Base-by-base conservation (phyloP, 2,797 vertebrate genomes). In the Lepus oiostolus region DNA sequence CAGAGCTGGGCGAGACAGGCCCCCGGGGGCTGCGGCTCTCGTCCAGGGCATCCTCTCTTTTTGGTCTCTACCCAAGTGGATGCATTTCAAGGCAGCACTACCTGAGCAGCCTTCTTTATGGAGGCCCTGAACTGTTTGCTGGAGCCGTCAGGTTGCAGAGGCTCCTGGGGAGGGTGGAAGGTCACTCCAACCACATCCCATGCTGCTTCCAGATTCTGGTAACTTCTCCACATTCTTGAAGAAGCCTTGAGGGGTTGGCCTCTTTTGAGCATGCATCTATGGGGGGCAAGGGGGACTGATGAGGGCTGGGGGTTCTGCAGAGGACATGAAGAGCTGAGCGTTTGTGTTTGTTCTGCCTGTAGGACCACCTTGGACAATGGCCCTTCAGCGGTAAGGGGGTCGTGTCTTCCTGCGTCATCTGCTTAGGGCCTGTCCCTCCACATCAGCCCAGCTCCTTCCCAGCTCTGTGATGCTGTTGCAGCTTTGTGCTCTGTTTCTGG, bases 401-500 rank as follows among this genome's bases (percentile, higher is more conserved):
- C 38, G n/a, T 10, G 7, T 8, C 42, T 84, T 75, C 52, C 28
- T 76, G 50, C 28, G 52, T 75, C 52, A 14, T 24, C n/a, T 58
- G 65, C 74, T 24, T 21, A 52, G 24, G 16, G 75, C 79, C 77
- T 47, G 14, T 35, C 28, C 65, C 50, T 58, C 19, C 0, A 3
- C 0, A 0, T 60, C 50, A 72, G 28, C 62, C 30, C 75, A 38
- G 3, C 60, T 83, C 63, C 26, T 50, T n/a, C 65, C 47, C 4
- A 7, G 58, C 71, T 83, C 87, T 75, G 22, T 1, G 6, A 35
- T 47, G 54, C 67, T 28, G 72, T 93, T 22, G 52, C 26, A 42
- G 63, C 67, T 35, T 67, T 82, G 67, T 80, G 68, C 72, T 93
- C 30, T 52, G 76, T 54, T 76, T 86, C 75, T 77, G 60, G 16